Base-by-base conservation (phyloP, 2,888 invertebrate genomes). In the Heliconius ismenius region DNA sequence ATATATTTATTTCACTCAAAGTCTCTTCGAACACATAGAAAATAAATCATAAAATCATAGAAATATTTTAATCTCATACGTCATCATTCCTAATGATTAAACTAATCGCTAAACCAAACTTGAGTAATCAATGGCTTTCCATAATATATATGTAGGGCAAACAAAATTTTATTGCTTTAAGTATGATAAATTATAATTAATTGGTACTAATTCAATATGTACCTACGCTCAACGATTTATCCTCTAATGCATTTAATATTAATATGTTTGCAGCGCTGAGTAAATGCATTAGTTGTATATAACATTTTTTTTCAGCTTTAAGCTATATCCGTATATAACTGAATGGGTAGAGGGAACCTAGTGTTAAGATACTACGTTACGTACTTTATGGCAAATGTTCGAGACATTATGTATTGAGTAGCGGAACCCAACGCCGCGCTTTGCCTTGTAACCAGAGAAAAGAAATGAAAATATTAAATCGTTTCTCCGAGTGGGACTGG, bases 101-200 rank as follows among this genome's bases (percentile, higher is more conserved):
- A 24, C 67, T 43, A 64, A 64, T 64, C 1, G 21, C 32, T 32
- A 2, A 10, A 32, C 9, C 32, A 64, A 32, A 24, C 39, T 26
- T n/a, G 43, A 68, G 43, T 13, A 26, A 43, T 68, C 24, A 43
- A n/a, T 43, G 43, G 39, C 15, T 15, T 68, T 21, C 24, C 43
- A 68, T 68, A 64, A 64, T 32, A 36, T 36, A 36, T n/a, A 28
- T 28, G 3, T 21, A 49, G 7, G 49, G 49, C 4, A 49, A 21
- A 49, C 21, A 49, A 7, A 21, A 21, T 49, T 49, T 49, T 49
- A 49, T 49, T 49, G 64, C 64, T 65, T 36, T 11, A 65, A 36
- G 49, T 49, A 65, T 65, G 36, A 65, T 65, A 65, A 65, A 65
- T 32, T 65, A 65, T 65, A n/a, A 36, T 65, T 36, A 65, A 65